Evolutionary conservation across 2,113 vertebrate species (phyloP).

Genomic region (Okapia johnstoni): DNA sequence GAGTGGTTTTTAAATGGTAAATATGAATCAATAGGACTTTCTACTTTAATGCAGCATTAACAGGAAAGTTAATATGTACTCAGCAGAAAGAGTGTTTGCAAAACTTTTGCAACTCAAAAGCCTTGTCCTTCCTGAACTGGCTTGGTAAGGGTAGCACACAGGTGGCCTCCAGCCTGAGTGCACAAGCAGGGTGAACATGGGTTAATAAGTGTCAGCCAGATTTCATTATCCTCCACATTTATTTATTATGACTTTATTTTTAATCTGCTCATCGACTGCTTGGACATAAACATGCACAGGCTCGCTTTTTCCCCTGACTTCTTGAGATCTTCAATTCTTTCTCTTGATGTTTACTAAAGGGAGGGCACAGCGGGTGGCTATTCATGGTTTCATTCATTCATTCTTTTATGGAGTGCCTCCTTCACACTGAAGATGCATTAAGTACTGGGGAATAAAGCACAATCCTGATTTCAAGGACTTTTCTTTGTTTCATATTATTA

Average conservation of each 20-base stretch:
- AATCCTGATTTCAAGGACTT: neutral
- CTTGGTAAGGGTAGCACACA: neutral
- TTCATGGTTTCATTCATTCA: neutral
- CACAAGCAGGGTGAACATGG: neutral
- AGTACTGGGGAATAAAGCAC: neutral
- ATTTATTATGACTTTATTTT: neutral
- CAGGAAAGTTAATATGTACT: neutral
- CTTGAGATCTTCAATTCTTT: neutral
- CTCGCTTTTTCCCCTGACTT: too few species aligned
- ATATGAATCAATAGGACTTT: neutral
- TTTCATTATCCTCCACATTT: neutral
- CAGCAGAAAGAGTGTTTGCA: neutral
- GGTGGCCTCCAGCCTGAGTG: neutral
- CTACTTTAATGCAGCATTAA: neutral
- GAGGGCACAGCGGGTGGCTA: rapidly evolving
- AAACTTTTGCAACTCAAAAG: neutral
- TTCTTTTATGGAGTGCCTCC: rapidly evolving
- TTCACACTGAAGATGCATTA: neutral
- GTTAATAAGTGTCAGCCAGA: too few species aligned
- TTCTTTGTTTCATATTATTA: neutral
- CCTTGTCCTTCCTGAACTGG: neutral
- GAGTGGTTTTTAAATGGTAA: neutral
- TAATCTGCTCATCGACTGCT: neutral
- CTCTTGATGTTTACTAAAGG: neutral
- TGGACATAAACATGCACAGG: neutral